Base-by-base conservation (phyloP, 2,888 invertebrate species). In the Ligdia adustata region DNA sequence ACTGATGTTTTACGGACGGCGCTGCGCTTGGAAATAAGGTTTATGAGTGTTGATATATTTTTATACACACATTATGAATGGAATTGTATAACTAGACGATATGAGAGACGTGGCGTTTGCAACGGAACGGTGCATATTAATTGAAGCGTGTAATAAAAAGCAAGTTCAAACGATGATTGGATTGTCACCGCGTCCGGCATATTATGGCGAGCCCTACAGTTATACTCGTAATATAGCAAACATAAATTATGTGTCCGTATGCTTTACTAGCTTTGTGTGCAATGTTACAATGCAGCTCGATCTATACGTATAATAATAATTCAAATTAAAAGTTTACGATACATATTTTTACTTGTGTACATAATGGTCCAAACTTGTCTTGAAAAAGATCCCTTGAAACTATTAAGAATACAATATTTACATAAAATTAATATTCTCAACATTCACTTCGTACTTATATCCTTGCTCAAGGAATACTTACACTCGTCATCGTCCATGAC, bases 21-120 rank as follows among this genome's bases (percentile, higher is more conserved):
- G 48, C 53, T 11, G 20, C 29, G 16, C 11, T 57, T 41, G 44
- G 60, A 75, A 75, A 70, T 70, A 62, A 66, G 72, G 66, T 81
- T 80, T 79, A 76, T 70, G 66, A 38, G 29, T 45, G 47, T 42
- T 53, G 41, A 54, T 62, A 57, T 55, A 60, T 6, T 22, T 18
- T 18, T 18, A 62, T 52, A 45, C 16, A 60, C 52, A 47, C 27
- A 60, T 55, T 58, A 64, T 58, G 55, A 66, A 62, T 60, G 62
- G 62, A 60, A 62, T 65, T 55, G 61, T 44, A 57, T 62, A 65
- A 71, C 64, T 60, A 60, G 45, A 58, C 62, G 62, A 68, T 71
- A 51, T 45, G 28, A 18, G 39, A 32, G 50, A 32, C 42, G n/a
- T n/a, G 7, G 40, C 34, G 52, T 43, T 35, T 69, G 56, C 64